Base-by-base conservation (phyloP, 1,140 invertebrate genomes). In the Aethina tumida region DNA sequence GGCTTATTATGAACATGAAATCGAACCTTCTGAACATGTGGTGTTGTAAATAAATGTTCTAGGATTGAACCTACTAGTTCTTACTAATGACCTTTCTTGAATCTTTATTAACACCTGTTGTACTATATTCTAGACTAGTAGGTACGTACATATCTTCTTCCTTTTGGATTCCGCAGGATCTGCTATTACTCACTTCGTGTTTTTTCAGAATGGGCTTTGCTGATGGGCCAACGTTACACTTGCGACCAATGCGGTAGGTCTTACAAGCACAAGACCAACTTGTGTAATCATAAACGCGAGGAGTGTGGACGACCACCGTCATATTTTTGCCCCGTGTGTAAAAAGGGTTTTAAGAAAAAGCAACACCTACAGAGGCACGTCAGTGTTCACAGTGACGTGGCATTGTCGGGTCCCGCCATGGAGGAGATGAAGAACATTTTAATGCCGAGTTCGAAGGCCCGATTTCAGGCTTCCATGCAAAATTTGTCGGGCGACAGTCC, bases 311-410 rank as follows among this genome's bases (percentile, higher is more conserved):
- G 53, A 43, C 41, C 41, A 4, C 55, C 55, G 2, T 52, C 49
- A 3, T 47, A 55, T 46, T 55, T 55, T 34, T 77, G 73, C 41
- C 67, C 67, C 9, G 19, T 52, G 8, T 87, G 84, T 60, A 70
- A 74, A 5, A 84, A 83, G 65, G 75, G 74, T 40, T 80, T 81
- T 32, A 79, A 83, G 49, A 81, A 58, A 35, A 64, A 56, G 34
- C 64, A 62, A 0, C 66, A 68, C 33, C 50, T 69, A 20, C 60
- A 65, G 19, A 50, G 64, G 20, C 68, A 70, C 42, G 55, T 64
- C 39, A 39, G 27, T 25, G 35, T 48, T 13, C 51, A 53, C 29
- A 35, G 41, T 15, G 38, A 51, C 24, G 14, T 22, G 8, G 37
- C 30, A 8, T 15, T 28, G n/a, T 18, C n/a, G 7, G 17, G 32